Evolutionary conservation across 1,140 invertebrate species (phyloP).

Genomic region (Probaryconus sp.): DNA sequence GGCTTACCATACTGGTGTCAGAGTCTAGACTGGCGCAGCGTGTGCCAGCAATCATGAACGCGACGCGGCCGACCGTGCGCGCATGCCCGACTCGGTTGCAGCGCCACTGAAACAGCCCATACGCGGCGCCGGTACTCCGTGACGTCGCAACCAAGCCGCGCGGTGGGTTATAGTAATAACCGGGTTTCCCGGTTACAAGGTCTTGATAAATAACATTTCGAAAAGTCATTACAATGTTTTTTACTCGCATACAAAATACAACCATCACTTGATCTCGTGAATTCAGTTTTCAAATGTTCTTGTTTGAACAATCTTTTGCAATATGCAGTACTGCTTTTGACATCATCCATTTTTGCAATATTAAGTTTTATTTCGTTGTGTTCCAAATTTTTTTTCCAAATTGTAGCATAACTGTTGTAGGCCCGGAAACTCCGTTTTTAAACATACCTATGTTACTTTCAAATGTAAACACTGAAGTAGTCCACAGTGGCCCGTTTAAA

Average conservation of each 20-base stretch:
- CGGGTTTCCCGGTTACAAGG: too few species aligned
- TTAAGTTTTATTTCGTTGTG: conserved; percentile 10
- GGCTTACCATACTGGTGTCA: too few species aligned
- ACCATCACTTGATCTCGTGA: neutral
- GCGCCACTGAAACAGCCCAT: too few species aligned
- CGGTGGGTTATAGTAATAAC: too few species aligned
- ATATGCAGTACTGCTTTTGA: conserved; percentile 1
- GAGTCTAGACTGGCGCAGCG: too few species aligned
- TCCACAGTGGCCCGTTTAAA: conserved; percentile 46
- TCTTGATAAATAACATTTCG: too few species aligned
- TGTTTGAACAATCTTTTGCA: conserved; percentile 3
- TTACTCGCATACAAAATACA: conserved; percentile 1
- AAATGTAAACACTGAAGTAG: conserved; percentile 40
- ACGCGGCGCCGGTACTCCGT: too few species aligned
- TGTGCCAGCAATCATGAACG: too few species aligned
- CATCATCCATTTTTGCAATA: conserved; percentile 1
- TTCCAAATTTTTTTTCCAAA: conserved; percentile 15
- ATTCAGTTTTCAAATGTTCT: conserved; percentile 2
- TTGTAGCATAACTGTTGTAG: conserved; percentile 26
- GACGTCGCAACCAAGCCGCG: too few species aligned
- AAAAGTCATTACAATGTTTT: conserved; percentile 1
- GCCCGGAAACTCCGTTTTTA: conserved; percentile 25
- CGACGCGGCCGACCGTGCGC: too few species aligned
- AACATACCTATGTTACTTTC: conserved; percentile 43
- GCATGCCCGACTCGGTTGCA: too few species aligned